Evolutionary conservation across 1,140 invertebrate genomes (phyloP).

Genomic region (Parasteatoda tepidariorum): DNA sequence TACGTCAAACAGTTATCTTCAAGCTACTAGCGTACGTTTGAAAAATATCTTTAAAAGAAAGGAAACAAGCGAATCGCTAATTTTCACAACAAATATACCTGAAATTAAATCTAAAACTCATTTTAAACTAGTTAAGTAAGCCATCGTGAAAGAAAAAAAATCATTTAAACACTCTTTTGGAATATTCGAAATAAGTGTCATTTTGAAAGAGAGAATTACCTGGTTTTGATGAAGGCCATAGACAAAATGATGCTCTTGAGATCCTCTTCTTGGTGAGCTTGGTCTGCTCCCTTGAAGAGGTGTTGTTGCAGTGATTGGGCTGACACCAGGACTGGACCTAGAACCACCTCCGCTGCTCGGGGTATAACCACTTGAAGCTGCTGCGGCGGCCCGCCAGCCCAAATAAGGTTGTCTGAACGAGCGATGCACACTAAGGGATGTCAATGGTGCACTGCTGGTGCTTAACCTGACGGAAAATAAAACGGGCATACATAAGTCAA

Average conservation of each 20-base stretch:
- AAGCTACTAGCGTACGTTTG: too few relatives aligned
- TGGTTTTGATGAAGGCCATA: conserved; percentile 53
- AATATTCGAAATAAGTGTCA: background rate
- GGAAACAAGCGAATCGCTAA: too few relatives aligned
- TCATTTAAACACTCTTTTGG: too few relatives aligned
- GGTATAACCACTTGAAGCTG: conserved; percentile 23
- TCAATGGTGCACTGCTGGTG: conserved; percentile 71
- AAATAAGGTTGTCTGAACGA: conserved; percentile 61
- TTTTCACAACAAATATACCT: too few relatives aligned
- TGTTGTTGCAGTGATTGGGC: conserved; percentile 73
- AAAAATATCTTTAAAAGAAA: too few relatives aligned
- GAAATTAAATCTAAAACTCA: too few relatives aligned
- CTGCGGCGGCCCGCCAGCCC: conserved; percentile 56
- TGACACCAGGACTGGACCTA: conserved; percentile 69
- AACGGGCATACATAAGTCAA: too few relatives aligned
- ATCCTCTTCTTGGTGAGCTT: conserved; percentile 44
- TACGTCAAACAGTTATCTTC: too few relatives aligned
- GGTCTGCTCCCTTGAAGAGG: conserved; percentile 68
- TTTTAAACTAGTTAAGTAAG: too few relatives aligned
- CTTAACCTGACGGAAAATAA: conserved; percentile 74
- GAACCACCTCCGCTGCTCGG: conserved; percentile 52
- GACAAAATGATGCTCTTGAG: conserved; percentile 41
- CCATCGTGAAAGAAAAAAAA: too few relatives aligned
- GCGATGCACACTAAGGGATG: conserved; percentile 47
- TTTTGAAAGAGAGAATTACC: background rate